Conservation (phyloP, 1,140 invertebrate species). For the Glossosoma conforme region DNA sequence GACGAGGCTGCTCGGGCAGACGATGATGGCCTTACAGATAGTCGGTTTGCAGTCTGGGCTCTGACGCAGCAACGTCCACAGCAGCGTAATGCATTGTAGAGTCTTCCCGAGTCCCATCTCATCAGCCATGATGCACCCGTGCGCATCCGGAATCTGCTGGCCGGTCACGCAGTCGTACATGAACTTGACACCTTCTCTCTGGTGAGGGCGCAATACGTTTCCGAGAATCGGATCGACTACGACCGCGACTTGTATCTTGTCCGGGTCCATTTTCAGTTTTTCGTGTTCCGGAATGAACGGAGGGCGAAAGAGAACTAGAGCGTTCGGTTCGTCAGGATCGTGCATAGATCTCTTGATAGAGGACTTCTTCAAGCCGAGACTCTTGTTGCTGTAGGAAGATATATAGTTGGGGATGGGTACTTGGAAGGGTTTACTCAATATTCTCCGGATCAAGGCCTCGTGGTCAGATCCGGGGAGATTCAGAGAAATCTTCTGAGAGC, state of each 20-base stretch:
- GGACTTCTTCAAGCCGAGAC: conserved; percentile 50
- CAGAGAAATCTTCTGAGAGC: conserved; percentile 33
- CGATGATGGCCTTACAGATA: conserved; percentile 90
- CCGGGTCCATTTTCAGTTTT: conserved; percentile 63
- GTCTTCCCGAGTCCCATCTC: conserved; percentile 98
- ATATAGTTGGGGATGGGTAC: conserved; percentile 92
- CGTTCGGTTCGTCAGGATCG: conserved; percentile 91
- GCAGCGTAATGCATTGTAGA: conserved; percentile 92
- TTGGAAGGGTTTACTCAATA: conserved; percentile 88
- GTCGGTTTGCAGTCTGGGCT: conserved; percentile 78
- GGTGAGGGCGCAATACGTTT: conserved; percentile 93
- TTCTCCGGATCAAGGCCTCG: conserved; percentile 66
- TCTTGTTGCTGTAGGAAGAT: conserved; percentile 61
- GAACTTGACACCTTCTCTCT: conserved; percentile 98
- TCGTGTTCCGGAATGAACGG: conserved; percentile 76
- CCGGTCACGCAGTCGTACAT: conserved; percentile 99
- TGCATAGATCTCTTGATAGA: conserved; percentile 66
- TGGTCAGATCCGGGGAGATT: conserved; percentile 48
- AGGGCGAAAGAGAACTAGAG: conserved; percentile 86
- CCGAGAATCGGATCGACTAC: conserved; percentile 91
- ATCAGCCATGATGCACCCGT: conserved; percentile 98
- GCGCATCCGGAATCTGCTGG: conserved; percentile 76
- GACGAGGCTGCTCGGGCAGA: conserved; percentile 94
- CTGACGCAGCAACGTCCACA: conserved; percentile 92
- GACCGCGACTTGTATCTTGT: conserved; percentile 75